Percentiles rank a stretch among this genome's conserved stretches.
Evolutionary conservation across 2,888 invertebrate genomes (phyloP).

Genomic region (Hedychridium roseum): DNA sequence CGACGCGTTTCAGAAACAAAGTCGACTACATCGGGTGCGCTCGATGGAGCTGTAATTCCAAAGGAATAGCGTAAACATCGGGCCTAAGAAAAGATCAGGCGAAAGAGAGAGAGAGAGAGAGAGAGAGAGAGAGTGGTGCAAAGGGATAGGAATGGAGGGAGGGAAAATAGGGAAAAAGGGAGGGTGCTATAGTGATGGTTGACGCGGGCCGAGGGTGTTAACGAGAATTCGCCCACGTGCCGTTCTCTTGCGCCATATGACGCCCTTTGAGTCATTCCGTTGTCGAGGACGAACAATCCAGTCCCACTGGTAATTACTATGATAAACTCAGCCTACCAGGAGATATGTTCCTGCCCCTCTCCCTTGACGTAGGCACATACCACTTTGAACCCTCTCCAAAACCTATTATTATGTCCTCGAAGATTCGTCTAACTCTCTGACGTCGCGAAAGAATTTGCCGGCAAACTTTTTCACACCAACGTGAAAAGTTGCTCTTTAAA

Average conservation of each 20-base stretch:
- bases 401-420: no score
- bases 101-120: conserved; percentile 10
- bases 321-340: no score
- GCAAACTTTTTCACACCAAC: no score
- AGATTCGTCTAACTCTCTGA: no score
- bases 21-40: conserved; percentile 18
- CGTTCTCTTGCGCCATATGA: conserved; percentile 49
- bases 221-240: conserved; percentile 47
- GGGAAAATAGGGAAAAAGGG: conserved; percentile 18
- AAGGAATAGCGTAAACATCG: conserved; percentile 35
- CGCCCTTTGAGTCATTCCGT: conserved; percentile 43
- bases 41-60: conserved; percentile 36
- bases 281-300: conserved; percentile 37
- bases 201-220: conserved; percentile 45
- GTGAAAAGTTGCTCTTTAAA: no score
- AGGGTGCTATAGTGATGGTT: conserved; percentile 22
- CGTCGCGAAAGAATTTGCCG: no score
- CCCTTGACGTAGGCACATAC: no score
- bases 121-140: conserved; percentile 8
- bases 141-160: background rate
- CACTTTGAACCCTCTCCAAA: no score
- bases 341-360: no score
- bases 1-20: conserved; percentile 37
- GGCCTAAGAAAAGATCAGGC: conserved; percentile 13
- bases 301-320: conserved; percentile 50